Percentiles rank a stretch among this genome's conserved stretches.
Evolutionary conservation across 2,888 invertebrate genomes (phyloP).

Genomic region (Mongoloraphidia duomilia): DNA sequence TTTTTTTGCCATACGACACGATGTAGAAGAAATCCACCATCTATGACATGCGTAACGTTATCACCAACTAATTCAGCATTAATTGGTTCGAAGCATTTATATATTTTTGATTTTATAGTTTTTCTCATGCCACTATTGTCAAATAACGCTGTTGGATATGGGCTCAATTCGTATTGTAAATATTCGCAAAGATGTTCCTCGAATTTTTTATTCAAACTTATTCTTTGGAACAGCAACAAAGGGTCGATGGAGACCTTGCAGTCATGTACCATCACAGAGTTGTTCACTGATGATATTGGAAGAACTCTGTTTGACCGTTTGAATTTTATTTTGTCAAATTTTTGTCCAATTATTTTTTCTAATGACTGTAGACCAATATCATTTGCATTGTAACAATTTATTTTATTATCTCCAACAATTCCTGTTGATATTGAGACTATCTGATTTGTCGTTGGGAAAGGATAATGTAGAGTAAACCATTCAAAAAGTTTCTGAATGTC

Average conservation of each 20-base stretch:
- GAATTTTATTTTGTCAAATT: conserved; percentile 6
- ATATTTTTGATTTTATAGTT: no score
- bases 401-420: not conserved
- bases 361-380: conserved; percentile 8
- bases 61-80: not conserved
- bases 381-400: not conserved
- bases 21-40: conserved; percentile 1
- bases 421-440: not conserved
- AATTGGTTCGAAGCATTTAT: not conserved
- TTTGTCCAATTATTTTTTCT: conserved; percentile 2
- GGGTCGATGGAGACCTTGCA: conserved; percentile 3
- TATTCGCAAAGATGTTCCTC: conserved; percentile 12
- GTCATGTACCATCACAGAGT: conserved; percentile 2
- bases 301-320: conserved; percentile 5
- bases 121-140: conserved; percentile 16
- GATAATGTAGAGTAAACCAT: conserved; percentile 11
- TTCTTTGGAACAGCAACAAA: conserved; percentile 14
- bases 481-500: conserved; percentile 16
- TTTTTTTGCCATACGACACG: conserved; percentile 1
- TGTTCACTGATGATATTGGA: conserved; percentile 2
- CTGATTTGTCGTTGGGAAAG: not conserved
- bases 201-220: conserved; percentile 15
- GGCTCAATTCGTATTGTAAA: conserved; percentile 14
- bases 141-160: conserved; percentile 11
- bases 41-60: not conserved